Percentiles rank a stretch among this genome's conserved stretches.
phyloP scores from a whole-genome alignment of 2,797 vertebrate genomes.

The Pseudomugil tenellus region DNA sequence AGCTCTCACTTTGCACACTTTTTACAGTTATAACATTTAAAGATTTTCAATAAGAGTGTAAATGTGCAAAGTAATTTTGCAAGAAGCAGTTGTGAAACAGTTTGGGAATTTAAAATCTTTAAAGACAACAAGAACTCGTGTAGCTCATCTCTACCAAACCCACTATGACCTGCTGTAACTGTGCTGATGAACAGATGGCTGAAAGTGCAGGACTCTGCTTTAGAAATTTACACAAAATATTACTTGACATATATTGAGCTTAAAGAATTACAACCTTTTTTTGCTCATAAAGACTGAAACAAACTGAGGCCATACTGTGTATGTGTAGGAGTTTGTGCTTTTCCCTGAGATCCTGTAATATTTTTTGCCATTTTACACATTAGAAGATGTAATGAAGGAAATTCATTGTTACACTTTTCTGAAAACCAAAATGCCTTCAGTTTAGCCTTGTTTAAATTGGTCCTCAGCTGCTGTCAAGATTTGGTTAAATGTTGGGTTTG shows the following conservation, averaged over 20 bases:
- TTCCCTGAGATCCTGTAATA: constrained; percentile 24
- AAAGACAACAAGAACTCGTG: not conserved
- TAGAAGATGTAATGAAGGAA: constrained; percentile 32
- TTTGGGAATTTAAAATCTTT: not conserved
- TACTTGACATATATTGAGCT: not conserved
- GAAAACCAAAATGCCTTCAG: constrained; percentile 78
- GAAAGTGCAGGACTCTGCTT: not conserved
- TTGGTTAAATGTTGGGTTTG: constrained; percentile 59
- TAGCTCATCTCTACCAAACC: not conserved
- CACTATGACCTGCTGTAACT: too few species aligned
- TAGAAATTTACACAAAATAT: not conserved
- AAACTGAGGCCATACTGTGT: not conserved
- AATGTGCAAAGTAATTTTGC: not conserved
- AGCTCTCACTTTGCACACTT: constrained; percentile 47
- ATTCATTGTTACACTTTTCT: constrained; percentile 52
- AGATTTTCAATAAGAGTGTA: not conserved
- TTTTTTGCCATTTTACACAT: constrained; percentile 42
- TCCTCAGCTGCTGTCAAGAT: constrained; percentile 59
- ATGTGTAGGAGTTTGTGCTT: not conserved
- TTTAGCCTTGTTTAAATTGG: constrained; percentile 63
- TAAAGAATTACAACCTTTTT: not conserved
- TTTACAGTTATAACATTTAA: constrained; percentile 35
- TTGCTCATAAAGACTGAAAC: not conserved
- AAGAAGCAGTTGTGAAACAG: not conserved
- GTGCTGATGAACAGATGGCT: not conserved